phyloP scores from a whole-genome alignment of 2,888 invertebrate species.

The Spisula solida region DNA sequence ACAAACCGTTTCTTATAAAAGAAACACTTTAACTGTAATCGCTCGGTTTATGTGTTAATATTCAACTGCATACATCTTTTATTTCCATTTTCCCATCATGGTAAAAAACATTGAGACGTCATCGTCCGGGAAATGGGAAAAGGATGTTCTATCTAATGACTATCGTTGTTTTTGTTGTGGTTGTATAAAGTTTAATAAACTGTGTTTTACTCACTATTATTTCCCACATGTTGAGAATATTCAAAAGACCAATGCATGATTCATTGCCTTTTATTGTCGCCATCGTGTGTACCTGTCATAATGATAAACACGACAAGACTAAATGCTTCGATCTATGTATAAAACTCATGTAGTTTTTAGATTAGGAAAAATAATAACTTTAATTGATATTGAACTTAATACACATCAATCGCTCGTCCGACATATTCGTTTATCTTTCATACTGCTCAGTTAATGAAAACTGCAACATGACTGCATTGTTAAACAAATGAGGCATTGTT shows the following conservation, averaged over 20 bases:
- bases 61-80: conserved; percentile 38
- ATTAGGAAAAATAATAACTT: conserved; percentile 13
- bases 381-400: background rate
- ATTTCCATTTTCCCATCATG: conserved; percentile 16
- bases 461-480: background rate
- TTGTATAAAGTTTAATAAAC: background rate
- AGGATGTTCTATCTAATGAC: background rate
- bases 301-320: background rate
- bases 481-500: background rate
- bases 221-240: background rate
- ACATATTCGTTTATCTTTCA: background rate
- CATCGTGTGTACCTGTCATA: conserved; percentile 19
- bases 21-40: conserved; percentile 45
- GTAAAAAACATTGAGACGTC: background rate
- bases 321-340: background rate
- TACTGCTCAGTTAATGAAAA: conserved; percentile 1
- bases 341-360: conserved; percentile 7
- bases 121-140: conserved; percentile 21
- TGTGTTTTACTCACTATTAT: background rate
- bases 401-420: background rate
- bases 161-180: background rate
- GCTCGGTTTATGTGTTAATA: conserved; percentile 55
- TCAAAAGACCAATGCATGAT: conserved; percentile 8
- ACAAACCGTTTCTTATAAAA: conserved; percentile 43
- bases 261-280: background rate